Percentiles rank a stretch among this genome's conserved stretches.
These are phyloP conservation scores for Diaprepes abbreviatus DNA, from an alignment of 2,888 invertebrate species.

Conservation along the genomic window DNA sequence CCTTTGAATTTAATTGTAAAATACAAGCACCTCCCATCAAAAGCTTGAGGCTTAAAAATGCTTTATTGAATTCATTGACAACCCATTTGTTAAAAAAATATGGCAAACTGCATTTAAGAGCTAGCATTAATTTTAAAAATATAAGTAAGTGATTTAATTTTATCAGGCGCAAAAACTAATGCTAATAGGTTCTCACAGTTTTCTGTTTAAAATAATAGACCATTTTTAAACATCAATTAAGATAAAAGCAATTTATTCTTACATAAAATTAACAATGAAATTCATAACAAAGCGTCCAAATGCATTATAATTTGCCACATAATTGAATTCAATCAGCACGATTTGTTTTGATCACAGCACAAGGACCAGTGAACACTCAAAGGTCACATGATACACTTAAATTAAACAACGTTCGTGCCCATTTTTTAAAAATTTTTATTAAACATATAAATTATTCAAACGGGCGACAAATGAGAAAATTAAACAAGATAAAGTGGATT, in stretches of 20 bases:
- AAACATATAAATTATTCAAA: constrained; percentile 26
- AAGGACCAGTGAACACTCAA: constrained; percentile 13
- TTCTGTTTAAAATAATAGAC: too few species aligned
- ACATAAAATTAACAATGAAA: neutral
- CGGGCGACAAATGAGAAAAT: constrained; percentile 29
- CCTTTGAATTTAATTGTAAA: too few species aligned
- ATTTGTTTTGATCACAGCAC: constrained; percentile 19
- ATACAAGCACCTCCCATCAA: too few species aligned
- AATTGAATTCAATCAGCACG: constrained; percentile 29
- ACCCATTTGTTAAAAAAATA: too few species aligned
- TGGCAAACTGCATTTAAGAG: too few species aligned
- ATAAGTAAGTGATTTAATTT: too few species aligned
- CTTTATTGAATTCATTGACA: too few species aligned
- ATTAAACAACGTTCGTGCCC: constrained; percentile 15
- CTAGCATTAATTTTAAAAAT: too few species aligned
- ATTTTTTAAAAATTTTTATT: constrained; percentile 2
- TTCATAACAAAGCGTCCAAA: constrained; percentile 1
- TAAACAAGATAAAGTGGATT: constrained; percentile 51
- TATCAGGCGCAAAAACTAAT: too few species aligned
- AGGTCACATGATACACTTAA: constrained; percentile 39
- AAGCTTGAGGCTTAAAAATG: too few species aligned
- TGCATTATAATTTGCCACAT: constrained; percentile 17
- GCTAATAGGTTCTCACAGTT: too few species aligned
- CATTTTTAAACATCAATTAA: too few species aligned
- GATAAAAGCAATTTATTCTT: neutral